phyloP scores from a whole-genome alignment of 1,140 invertebrate genomes.

The Drosophila bocqueti region DNA sequence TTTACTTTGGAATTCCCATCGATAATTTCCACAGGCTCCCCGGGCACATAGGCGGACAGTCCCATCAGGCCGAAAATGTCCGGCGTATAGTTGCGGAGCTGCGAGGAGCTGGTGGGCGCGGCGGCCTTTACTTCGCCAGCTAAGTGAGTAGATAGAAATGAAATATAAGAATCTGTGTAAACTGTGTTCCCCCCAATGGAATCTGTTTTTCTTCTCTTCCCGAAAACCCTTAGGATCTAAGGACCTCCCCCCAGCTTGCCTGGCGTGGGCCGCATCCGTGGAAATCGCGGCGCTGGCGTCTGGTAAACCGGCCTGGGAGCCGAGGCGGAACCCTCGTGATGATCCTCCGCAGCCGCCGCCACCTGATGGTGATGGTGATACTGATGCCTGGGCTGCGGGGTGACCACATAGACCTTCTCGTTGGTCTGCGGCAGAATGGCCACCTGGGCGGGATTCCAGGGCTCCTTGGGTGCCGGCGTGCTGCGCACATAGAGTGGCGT shows the following conservation, averaged over 20 bases:
- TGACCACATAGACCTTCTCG: slow-evolving; percentile 92
- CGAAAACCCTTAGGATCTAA: not conserved
- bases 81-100: slow-evolving; percentile 77
- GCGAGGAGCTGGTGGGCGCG: slow-evolving; percentile 82
- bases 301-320: slow-evolving; percentile 84
- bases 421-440: slow-evolving; percentile 90
- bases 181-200: not conserved
- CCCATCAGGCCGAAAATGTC: slow-evolving; percentile 86
- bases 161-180: too few species aligned
- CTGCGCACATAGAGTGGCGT: slow-evolving; percentile 65
- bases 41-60: slow-evolving; percentile 85
- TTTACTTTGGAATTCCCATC: slow-evolving; percentile 87
- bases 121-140: slow-evolving; percentile 70
- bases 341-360: slow-evolving; percentile 7
- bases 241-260: slow-evolving; percentile 46
- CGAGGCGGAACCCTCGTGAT: slow-evolving; percentile 39
- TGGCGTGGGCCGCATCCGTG: slow-evolving; percentile 86
- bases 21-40: slow-evolving; percentile 85
- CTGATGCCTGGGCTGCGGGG: slow-evolving; percentile 86
- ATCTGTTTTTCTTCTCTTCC: not conserved
- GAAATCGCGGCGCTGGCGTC: slow-evolving; percentile 87
- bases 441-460: slow-evolving; percentile 89
- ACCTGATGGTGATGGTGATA: slow-evolving; percentile 15
- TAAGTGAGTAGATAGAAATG: slow-evolving; percentile 5
- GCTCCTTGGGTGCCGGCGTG: slow-evolving; percentile 75